phyloP scores from a whole-genome alignment of 2,888 invertebrate species.

The Aethes cnicana region DNA sequence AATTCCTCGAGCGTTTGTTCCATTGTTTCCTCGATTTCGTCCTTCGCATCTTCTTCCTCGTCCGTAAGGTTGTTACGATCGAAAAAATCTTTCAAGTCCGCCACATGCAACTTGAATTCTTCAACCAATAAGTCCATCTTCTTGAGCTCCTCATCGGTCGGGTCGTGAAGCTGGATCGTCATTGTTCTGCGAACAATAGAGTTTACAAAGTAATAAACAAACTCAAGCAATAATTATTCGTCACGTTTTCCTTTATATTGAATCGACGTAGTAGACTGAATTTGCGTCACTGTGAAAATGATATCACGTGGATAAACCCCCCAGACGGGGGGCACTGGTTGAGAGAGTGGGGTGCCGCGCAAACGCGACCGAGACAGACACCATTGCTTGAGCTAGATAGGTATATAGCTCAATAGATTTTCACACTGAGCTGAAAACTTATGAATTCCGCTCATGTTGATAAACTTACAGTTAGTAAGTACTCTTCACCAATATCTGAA shows the following conservation, averaged over 20 bases:
- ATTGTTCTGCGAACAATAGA: neutral
- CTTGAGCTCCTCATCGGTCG: neutral
- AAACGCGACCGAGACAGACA: too few relatives aligned
- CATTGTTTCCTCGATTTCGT: neutral
- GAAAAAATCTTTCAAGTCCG: neutral
- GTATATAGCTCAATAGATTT: too few relatives aligned
- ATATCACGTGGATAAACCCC: too few relatives aligned
- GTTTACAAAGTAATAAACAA: neutral
- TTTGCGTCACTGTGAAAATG: conserved; percentile 34
- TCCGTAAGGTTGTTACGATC: neutral
- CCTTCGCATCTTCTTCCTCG: neutral
- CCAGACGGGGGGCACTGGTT: too few relatives aligned
- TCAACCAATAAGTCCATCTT: neutral
- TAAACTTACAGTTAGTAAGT: too few relatives aligned
- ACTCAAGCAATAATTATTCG: neutral
- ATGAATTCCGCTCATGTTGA: too few relatives aligned
- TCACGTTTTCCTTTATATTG: neutral
- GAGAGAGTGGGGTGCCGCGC: too few relatives aligned
- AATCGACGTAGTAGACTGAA: conserved; percentile 39
- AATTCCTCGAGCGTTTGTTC: neutral
- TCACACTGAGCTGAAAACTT: too few relatives aligned
- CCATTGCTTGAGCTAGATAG: too few relatives aligned
- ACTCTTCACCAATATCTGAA: too few relatives aligned
- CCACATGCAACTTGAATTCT: neutral
- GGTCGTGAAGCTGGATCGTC: neutral